Conservation (phyloP, 2,113 vertebrate genomes). For the Poeciliopsis turrubarensis region DNA sequence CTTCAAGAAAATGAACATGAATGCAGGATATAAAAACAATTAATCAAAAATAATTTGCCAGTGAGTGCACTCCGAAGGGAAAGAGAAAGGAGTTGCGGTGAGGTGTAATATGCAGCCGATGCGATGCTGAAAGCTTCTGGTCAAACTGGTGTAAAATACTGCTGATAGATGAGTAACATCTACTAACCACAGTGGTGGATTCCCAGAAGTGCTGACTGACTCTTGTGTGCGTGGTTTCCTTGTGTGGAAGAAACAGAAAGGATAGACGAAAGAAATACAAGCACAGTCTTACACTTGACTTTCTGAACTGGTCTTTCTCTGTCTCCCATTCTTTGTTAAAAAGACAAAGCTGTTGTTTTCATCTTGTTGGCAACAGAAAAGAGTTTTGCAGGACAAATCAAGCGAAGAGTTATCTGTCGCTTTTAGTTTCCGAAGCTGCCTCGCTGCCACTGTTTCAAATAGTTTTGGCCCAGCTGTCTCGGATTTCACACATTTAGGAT, state of each 20-base stretch:
- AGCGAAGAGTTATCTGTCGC: background rate
- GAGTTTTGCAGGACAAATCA: constrained; percentile 10
- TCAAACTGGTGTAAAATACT: constrained; percentile 48
- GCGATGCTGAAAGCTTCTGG: constrained; percentile 51
- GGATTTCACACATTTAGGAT: background rate
- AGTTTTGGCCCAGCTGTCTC: background rate
- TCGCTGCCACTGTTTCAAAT: background rate
- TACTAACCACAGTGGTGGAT: constrained; percentile 35
- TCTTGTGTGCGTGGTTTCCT: constrained; percentile 18
- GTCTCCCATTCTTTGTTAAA: constrained; percentile 20
- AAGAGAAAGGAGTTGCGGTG: constrained; percentile 27
- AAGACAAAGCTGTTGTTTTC: constrained; percentile 15
- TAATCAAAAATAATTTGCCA: background rate
- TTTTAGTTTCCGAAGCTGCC: background rate
- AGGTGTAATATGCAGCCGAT: constrained; percentile 42
- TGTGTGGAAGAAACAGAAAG: constrained; percentile 6
- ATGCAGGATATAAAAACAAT: constrained; percentile 18
- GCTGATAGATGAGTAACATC: constrained; percentile 33
- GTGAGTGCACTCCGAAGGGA: constrained; percentile 22
- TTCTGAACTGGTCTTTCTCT: constrained; percentile 2
- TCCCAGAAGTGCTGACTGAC: constrained; percentile 35
- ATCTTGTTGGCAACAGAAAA: constrained; percentile 1
- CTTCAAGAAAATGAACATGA: background rate
- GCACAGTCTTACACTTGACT: constrained; percentile 5
- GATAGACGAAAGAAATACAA: constrained; percentile 15